Evolutionary conservation across 2,113 vertebrate genomes (phyloP).

Genomic region (Aplodontia rufa): DNA sequence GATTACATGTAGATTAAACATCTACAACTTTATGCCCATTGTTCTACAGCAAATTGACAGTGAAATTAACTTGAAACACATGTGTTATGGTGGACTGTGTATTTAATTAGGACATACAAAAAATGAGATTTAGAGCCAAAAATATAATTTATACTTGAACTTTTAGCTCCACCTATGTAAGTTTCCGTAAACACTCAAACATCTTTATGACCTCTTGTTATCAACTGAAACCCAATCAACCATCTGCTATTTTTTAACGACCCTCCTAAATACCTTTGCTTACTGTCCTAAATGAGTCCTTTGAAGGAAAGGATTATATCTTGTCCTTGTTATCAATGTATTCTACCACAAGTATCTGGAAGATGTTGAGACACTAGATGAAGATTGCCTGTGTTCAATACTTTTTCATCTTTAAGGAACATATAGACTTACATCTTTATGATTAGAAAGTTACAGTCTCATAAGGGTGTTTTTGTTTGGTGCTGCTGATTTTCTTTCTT

Average conservation of each 20-base stretch:
- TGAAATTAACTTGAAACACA: background rate
- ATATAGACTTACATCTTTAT: background rate
- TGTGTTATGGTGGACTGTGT: background rate
- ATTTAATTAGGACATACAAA: background rate
- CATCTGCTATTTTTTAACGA: background rate
- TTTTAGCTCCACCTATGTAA: no score
- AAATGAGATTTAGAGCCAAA: background rate
- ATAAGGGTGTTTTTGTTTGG: no score
- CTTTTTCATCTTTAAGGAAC: no score
- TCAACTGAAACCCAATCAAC: background rate
- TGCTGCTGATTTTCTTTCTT: background rate
- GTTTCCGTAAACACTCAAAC: no score
- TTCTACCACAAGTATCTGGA: background rate
- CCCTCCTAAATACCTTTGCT: background rate
- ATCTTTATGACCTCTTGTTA: no score
- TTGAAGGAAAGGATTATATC: background rate
- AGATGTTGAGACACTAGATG: background rate
- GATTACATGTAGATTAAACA: background rate
- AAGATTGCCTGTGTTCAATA: background rate
- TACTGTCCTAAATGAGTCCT: background rate
- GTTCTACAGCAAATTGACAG: background rate
- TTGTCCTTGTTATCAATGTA: background rate
- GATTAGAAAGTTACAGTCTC: background rate
- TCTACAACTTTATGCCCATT: background rate
- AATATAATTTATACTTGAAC: background rate